Evolutionary conservation across 2,113 vertebrate species (phyloP).

Genomic region (Melanocharis versteri): DNA sequence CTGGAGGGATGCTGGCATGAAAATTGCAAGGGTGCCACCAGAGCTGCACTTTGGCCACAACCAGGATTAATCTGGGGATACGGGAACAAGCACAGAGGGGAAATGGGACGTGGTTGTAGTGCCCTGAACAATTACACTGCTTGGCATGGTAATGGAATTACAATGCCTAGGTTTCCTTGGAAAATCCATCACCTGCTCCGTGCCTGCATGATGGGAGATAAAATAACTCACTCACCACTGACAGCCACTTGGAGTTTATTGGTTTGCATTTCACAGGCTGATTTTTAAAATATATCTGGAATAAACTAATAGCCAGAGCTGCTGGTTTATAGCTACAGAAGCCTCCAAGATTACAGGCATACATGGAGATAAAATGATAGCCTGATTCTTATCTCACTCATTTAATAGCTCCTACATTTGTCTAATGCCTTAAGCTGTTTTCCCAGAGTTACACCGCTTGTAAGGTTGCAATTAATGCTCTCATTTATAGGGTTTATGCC

Average conservation of each 20-base stretch:
- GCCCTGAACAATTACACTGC: neutral
- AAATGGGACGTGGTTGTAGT: neutral
- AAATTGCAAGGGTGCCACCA: neutral
- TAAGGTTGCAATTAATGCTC: neutral
- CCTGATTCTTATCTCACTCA: neutral
- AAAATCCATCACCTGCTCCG: neutral
- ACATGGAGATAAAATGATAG: neutral
- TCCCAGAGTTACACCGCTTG: neutral
- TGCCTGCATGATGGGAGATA: neutral
- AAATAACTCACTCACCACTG: neutral
- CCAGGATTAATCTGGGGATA: neutral
- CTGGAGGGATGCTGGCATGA: neutral
- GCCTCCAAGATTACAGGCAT: neutral
- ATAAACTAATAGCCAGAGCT: neutral
- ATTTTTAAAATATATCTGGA: neutral
- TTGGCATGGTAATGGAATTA: neutral
- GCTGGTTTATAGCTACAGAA: neutral
- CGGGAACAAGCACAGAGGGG: neutral
- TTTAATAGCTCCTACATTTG: neutral
- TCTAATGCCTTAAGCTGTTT: neutral
- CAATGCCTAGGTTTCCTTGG: neutral
- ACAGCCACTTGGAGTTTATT: neutral
- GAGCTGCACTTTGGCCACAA: neutral
- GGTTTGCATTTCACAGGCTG: neutral
- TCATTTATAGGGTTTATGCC: neutral